Evolutionary conservation across 2,797 vertebrate genomes (phyloP), one percentile per base, ranked within the genome.

Genomic region (Loriculus beryllinus): DNA sequence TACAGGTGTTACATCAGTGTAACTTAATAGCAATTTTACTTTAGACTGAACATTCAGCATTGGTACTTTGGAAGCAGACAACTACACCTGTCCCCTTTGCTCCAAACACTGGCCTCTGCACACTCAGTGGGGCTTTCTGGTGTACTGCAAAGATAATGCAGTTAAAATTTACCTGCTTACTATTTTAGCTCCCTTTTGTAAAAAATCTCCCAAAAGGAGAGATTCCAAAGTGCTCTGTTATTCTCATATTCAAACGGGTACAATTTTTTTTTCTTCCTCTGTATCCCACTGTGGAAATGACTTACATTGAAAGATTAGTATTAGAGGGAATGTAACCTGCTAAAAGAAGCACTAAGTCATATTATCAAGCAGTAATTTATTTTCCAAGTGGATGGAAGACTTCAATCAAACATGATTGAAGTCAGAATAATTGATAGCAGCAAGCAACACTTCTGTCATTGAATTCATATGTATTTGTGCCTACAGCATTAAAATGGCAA

Each of bases 351-450:
- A 52, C 33, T 3, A n/a, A 48, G 29, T 48, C 5, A 10, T 68
- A 83, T 81, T 84, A 74, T 90, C 51, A 85, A 70, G 21, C 45
- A 74, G 42, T 70, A 82, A 52, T 60, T 93, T 93, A 29, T 33
- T 93, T 94, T 88, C 14, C 42, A 82, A 85, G 29, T 57, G 35
- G 6, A 23, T 35, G 54, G 33, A 57, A 35, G 22, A 15, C 33
- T 56, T 88, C 64, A 82, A 82, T 79, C 74, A 82, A 84, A 45
- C 19, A 25, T 54, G 62, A 68, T 33, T 70, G 43, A 92, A 86
- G 33, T 88, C 0, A 80, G 85, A 96, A 82, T 83, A 88, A 60
- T 47, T 45, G 86, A 56, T 47, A 88, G 35, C n/a, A 82, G 47
- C 63, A 78, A 70, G 49, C 25, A 82, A 49, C 26, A 19, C 14